These are phyloP conservation scores for Argyrosomus japonicus DNA, from an alignment of 2,113 vertebrate species.

Conservation along the genomic window DNA sequence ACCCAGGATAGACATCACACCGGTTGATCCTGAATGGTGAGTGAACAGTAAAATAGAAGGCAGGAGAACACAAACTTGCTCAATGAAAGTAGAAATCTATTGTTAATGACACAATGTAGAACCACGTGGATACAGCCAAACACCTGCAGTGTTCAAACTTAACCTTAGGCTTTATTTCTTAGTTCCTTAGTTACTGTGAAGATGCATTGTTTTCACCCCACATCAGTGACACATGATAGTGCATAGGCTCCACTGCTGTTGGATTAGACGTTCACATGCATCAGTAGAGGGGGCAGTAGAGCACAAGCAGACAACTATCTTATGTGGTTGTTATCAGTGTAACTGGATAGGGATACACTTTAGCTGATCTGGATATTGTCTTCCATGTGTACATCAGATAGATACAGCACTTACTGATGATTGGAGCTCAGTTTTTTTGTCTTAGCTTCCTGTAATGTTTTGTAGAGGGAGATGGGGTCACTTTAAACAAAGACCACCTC, in stretches of 20 bases:
- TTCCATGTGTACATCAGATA: neutral
- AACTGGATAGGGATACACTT: neutral
- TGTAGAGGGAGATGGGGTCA: neutral
- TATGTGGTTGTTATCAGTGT: neutral
- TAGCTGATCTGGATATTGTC: neutral
- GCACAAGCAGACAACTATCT: neutral
- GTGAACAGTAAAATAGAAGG: conserved; percentile 40
- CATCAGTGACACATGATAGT: neutral
- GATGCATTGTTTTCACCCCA: too few relatives aligned
- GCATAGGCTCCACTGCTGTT: neutral
- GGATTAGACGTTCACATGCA: neutral
- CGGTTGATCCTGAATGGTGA: conserved; percentile 92
- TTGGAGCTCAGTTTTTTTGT: neutral
- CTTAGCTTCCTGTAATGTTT: neutral
- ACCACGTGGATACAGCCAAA: neutral
- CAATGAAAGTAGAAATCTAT: neutral
- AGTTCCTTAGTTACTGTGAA: neutral
- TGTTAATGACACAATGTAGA: neutral
- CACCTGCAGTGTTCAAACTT: neutral
- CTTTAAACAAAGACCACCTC: neutral
- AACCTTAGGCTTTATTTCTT: neutral
- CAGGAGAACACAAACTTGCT: neutral
- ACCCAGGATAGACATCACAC: conserved; percentile 94
- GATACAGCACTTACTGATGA: neutral
- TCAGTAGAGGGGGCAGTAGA: neutral